phyloP scores from a whole-genome alignment of 2,888 invertebrate genomes.

The Chrysopilus asiliformis region DNA sequence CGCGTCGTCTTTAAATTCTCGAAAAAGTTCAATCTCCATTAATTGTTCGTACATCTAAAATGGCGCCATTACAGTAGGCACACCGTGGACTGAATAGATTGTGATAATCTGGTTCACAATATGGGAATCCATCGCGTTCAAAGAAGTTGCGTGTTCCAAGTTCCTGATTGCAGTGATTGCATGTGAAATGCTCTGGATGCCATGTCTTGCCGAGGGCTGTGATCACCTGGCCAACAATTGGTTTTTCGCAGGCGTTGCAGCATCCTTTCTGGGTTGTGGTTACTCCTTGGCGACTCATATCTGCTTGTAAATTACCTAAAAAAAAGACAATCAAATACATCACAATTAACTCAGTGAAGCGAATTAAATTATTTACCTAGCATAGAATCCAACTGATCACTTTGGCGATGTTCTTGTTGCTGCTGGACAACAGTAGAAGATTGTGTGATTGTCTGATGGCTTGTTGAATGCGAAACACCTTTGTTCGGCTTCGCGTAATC shows the following conservation, averaged over 20 bases:
- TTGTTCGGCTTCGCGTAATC: conserved; percentile 59
- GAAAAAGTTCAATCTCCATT: conserved; percentile 6
- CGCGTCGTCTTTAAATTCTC: too few relatives aligned
- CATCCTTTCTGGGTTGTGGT: conserved; percentile 98
- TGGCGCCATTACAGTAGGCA: conserved; percentile 97
- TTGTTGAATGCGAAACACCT: conserved; percentile 34
- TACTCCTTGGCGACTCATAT: conserved; percentile 98
- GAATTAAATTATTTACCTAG: conserved; percentile 25
- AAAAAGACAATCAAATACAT: background rate
- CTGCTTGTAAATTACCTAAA: conserved; percentile 57
- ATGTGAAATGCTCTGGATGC: conserved; percentile 99
- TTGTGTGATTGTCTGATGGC: conserved; percentile 24
- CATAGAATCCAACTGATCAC: conserved; percentile 43
- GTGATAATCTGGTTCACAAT: conserved; percentile 98
- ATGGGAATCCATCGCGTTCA: conserved; percentile 91
- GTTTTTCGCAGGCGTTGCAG: conserved; percentile 97
- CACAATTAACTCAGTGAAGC: too few relatives aligned
- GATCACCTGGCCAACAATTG: conserved; percentile 89
- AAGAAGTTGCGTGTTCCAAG: conserved; percentile 97
- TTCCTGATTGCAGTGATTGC: conserved; percentile 93
- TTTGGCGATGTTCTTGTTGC: conserved; percentile 27
- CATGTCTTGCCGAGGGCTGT: conserved; percentile 96
- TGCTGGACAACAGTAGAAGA: conserved; percentile 25
- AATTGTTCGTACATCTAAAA: conserved; percentile 66
- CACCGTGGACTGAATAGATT: conserved; percentile 96